Conservation (phyloP, 2,797 vertebrate genomes). For the Loriculus beryllinus region DNA sequence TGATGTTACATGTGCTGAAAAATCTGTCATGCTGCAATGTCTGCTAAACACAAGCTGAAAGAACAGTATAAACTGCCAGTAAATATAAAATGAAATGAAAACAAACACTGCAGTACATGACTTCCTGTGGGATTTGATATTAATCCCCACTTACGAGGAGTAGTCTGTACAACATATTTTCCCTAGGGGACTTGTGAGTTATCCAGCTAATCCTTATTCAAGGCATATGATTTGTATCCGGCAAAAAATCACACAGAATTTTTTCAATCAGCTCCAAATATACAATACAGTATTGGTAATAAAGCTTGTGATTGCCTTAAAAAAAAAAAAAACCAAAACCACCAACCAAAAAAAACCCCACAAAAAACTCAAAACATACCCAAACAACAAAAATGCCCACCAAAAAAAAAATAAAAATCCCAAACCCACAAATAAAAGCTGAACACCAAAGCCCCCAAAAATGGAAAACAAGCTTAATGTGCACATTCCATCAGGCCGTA, state of each 20-base stretch:
- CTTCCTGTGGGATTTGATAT: slow-evolving; percentile 65
- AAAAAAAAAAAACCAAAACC: neutral
- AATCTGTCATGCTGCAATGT: slow-evolving; percentile 11
- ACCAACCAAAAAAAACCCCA: neutral
- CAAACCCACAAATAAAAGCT: neutral
- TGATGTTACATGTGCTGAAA: neutral
- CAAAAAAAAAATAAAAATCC: neutral
- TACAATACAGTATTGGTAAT: slow-evolving; percentile 1
- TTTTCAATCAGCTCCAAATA: slow-evolving; percentile 35
- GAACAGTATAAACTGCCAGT: slow-evolving; percentile 53
- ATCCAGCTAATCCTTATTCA: slow-evolving; percentile 53
- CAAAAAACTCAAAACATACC: neutral
- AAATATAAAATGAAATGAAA: slow-evolving; percentile 60
- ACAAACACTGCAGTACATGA: slow-evolving; percentile 57
- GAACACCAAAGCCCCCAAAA: neutral
- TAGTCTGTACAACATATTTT: slow-evolving; percentile 62
- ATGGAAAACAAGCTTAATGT: neutral
- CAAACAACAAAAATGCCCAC: neutral
- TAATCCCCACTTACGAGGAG: slow-evolving; percentile 58
- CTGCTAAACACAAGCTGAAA: slow-evolving; percentile 37
- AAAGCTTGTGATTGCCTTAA: neutral
- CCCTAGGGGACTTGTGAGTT: slow-evolving; percentile 46
- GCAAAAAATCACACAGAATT: slow-evolving; percentile 3
- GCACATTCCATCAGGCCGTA: neutral
- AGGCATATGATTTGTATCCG: slow-evolving; percentile 34